Evolutionary conservation across 2,113 vertebrate genomes (phyloP).

Genomic region (Henicopernis longicauda): DNA sequence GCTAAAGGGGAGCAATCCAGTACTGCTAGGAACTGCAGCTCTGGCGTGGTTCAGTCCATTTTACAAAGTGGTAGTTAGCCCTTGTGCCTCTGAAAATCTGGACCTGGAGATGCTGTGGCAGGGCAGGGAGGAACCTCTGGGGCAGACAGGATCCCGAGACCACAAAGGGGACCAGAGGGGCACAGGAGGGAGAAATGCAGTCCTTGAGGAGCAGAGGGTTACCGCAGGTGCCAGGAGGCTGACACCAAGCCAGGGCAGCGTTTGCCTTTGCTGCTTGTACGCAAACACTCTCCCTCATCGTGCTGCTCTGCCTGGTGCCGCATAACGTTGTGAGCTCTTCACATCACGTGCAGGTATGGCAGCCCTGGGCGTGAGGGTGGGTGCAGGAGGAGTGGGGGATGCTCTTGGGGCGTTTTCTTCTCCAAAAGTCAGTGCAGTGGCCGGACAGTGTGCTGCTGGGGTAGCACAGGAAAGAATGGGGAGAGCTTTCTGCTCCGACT

Average conservation of each 20-base stretch:
- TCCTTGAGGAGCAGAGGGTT: neutral
- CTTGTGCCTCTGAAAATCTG: neutral
- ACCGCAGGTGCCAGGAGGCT: neutral
- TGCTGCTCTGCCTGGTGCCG: neutral
- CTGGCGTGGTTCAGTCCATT: neutral
- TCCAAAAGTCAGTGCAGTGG: neutral
- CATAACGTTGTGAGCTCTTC: accelerated
- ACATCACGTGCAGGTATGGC: neutral
- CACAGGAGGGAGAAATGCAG: neutral
- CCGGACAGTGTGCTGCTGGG: accelerated
- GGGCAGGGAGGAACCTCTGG: neutral
- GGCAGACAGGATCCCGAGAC: neutral
- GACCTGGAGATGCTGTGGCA: neutral
- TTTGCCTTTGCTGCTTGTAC: neutral
- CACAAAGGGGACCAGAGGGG: neutral
- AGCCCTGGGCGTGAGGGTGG: accelerated
- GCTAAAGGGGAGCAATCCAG: neutral
- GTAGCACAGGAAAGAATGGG: neutral
- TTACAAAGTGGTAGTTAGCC: neutral
- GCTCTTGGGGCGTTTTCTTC: neutral
- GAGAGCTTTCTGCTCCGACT: neutral
- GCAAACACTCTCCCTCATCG: neutral
- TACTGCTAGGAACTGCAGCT: neutral
- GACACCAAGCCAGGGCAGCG: neutral
- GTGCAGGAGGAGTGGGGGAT: neutral